These are phyloP conservation scores for Karalla daura DNA, from an alignment of 2,797 vertebrate genomes.

Conservation along the genomic window DNA sequence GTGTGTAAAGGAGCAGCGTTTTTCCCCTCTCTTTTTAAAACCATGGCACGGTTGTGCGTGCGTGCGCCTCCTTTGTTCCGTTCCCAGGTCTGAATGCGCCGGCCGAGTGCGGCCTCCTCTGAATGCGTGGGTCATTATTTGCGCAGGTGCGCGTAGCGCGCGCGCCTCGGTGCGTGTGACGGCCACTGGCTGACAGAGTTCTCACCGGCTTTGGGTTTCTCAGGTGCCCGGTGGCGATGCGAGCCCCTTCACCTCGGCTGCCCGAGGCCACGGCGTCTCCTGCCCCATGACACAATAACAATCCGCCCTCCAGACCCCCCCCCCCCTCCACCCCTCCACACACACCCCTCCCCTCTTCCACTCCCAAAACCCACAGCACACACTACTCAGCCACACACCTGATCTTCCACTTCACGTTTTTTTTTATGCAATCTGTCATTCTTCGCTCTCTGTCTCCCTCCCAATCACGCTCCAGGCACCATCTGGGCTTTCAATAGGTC, in stretches of 20 bases:
- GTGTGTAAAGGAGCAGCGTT: conserved; percentile 15
- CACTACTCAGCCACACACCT: conserved; percentile 69
- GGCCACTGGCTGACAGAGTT: conserved; percentile 68
- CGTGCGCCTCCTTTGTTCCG: conserved; percentile 17
- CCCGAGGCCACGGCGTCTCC: conserved; percentile 71
- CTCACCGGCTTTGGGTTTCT: conserved; percentile 83
- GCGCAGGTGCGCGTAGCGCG: conserved; percentile 50
- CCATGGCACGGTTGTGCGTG: not conserved
- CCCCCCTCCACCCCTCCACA: conserved; percentile 31
- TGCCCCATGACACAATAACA: conserved; percentile 74
- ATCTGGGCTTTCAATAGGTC: conserved; percentile 80
- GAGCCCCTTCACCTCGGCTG: conserved; percentile 60
- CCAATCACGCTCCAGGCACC: conserved; percentile 70
- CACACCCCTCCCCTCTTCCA: conserved; percentile 49
- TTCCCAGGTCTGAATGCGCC: not conserved
- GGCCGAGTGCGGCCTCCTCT: not conserved
- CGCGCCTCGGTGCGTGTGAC: conserved; percentile 64
- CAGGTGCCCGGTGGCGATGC: conserved; percentile 50
- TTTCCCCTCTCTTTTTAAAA: no score
- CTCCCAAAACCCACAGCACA: conserved; percentile 43
- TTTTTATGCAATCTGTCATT: conserved; percentile 64
- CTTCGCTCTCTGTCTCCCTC: conserved; percentile 45
- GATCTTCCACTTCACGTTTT: conserved; percentile 63
- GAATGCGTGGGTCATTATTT: conserved; percentile 24
- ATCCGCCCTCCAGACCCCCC: conserved; percentile 58